Evolutionary conservation across 35 echinoderm and acorn worm genomes (phyloP).

Genomic region (Diadema setosum): DNA sequence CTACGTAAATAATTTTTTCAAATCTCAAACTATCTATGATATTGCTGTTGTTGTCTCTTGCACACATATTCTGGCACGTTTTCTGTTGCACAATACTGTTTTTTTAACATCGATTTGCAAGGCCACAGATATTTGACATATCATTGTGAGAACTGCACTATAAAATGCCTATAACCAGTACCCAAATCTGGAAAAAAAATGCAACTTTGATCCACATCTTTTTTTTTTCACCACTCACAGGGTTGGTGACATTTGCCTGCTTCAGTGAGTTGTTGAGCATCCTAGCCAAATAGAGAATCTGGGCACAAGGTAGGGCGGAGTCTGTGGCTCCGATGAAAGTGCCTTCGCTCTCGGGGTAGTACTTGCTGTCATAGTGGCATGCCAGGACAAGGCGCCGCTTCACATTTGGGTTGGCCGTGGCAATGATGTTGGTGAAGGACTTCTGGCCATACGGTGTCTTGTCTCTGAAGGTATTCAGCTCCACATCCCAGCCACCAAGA

Average conservation of each 20-base stretch:
- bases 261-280: slow-evolving; percentile 8
- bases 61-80: too few relatives aligned
- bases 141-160: too few relatives aligned
- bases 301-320: slow-evolving; percentile 89
- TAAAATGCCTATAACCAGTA: too few relatives aligned
- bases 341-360: slow-evolving; percentile 23
- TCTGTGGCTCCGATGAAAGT: slow-evolving; percentile 96
- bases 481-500: slow-evolving; percentile 65
- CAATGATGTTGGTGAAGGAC: slow-evolving; percentile 79
- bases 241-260: slow-evolving; percentile 11
- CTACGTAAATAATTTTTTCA: too few relatives aligned
- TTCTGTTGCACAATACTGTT: too few relatives aligned
- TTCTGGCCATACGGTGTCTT: slow-evolving; percentile 36
- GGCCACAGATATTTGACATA: too few relatives aligned
- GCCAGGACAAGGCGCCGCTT: slow-evolving; percentile 78
- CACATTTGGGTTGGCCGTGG: slow-evolving; percentile 58
- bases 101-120: too few relatives aligned
- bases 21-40: too few relatives aligned
- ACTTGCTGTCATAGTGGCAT: slow-evolving; percentile 93
- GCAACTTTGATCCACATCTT: too few relatives aligned
- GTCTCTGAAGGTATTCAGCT: slow-evolving; percentile 46
- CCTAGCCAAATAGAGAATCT: slow-evolving; percentile 67
- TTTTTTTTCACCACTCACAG: slow-evolving; percentile 31
- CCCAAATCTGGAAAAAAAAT: too few relatives aligned
- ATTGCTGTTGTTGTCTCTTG: too few relatives aligned